Evolutionary conservation across 2,888 invertebrate species (phyloP).

Genomic region (Matsumyia berberina): DNA sequence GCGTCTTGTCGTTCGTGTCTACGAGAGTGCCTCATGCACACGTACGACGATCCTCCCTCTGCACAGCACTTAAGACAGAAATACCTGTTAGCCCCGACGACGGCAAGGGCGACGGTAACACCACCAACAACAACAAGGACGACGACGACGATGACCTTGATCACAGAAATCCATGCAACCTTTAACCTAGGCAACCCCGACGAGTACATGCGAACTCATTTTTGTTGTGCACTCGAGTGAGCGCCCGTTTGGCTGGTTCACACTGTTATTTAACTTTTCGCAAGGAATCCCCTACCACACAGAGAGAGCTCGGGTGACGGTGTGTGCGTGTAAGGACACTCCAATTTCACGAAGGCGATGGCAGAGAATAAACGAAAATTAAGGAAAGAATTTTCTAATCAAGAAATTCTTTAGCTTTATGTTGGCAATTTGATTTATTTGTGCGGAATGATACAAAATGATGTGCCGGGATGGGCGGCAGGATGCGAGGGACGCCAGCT

Average conservation of each 20-base stretch:
- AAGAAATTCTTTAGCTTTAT: conserved; percentile 53
- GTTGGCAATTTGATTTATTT: conserved; percentile 63
- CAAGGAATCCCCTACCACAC: not conserved
- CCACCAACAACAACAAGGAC: not conserved
- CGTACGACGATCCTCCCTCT: not conserved
- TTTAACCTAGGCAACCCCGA: not conserved
- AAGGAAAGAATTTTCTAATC: conserved; percentile 66
- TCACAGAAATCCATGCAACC: conserved; percentile 58
- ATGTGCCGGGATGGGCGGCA: not conserved
- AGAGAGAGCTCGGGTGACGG: not conserved
- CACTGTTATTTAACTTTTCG: conserved; percentile 52
- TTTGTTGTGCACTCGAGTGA: conserved; percentile 50
- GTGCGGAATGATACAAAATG: conserved; percentile 20
- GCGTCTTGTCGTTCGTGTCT: conserved; percentile 33
- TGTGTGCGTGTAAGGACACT: conserved; percentile 23
- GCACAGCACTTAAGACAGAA: conserved; percentile 11
- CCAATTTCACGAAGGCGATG: conserved; percentile 39
- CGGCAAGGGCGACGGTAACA: conserved; percentile 19
- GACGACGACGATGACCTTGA: conserved; percentile 62
- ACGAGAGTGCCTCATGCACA: conserved; percentile 37
- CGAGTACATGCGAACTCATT: conserved; percentile 64
- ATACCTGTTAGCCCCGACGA: conserved; percentile 45
- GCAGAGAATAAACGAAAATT: conserved; percentile 37
- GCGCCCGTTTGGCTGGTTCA: conserved; percentile 34
- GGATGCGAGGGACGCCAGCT: not conserved